A percentile compares a stretch with the other conserved stretches of the same genome.
Conservation (phyloP, 2,888 invertebrate genomes). For the Scelioninae gen. 1 region DNA sequence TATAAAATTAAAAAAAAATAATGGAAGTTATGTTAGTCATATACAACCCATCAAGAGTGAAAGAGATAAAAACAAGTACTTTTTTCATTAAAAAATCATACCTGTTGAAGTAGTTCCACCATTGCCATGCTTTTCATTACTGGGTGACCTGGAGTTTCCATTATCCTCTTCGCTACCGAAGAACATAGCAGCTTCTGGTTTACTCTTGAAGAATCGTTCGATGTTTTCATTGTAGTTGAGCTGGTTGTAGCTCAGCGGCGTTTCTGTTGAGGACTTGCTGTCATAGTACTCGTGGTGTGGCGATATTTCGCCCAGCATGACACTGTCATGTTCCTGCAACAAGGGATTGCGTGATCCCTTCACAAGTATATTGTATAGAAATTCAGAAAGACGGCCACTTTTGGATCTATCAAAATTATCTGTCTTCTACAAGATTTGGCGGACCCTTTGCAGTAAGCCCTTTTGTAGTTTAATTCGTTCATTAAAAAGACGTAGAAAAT, state of each 20-base stretch:
- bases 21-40: too few relatives aligned
- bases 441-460: slow-evolving; percentile 3
- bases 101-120: slow-evolving; percentile 72
- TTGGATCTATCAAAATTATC: slow-evolving; percentile 55
- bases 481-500: slow-evolving; percentile 1
- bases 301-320: slow-evolving; percentile 93
- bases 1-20: too few relatives aligned
- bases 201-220: slow-evolving; percentile 86
- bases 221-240: slow-evolving; percentile 94
- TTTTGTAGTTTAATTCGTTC: not conserved
- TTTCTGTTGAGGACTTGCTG: slow-evolving; percentile 91
- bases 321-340: slow-evolving; percentile 90
- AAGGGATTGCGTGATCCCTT: slow-evolving; percentile 83
- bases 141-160: slow-evolving; percentile 70
- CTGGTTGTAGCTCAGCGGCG: slow-evolving; percentile 93
- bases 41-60: too few relatives aligned
- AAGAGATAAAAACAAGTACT: too few relatives aligned
- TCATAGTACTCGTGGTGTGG: slow-evolving; percentile 92
- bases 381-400: slow-evolving; percentile 68
- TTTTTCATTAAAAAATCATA: too few relatives aligned
- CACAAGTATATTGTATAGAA: slow-evolving; percentile 77
- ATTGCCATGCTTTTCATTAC: slow-evolving; percentile 77
- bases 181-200: slow-evolving; percentile 59
- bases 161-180: slow-evolving; percentile 80
- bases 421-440: slow-evolving; percentile 2